These are phyloP conservation scores for Salmo trutta DNA, from an alignment of 2,797 vertebrate species.

Conservation along the genomic window DNA sequence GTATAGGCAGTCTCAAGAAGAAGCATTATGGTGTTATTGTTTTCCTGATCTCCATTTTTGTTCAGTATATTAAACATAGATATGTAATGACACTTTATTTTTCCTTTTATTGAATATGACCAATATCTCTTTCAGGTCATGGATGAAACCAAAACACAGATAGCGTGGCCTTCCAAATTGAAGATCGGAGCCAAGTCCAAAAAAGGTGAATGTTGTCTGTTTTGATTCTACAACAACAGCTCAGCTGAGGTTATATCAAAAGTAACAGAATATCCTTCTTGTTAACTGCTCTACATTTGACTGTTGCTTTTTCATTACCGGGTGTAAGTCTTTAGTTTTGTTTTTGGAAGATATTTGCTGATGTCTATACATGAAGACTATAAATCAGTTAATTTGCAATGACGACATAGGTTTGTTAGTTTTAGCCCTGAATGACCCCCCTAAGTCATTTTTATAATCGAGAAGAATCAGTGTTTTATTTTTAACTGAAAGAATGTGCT, in stretches of 20 bases:
- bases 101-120: conserved; percentile 6
- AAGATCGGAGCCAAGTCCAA: conserved; percentile 85
- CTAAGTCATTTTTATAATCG: conserved; percentile 31
- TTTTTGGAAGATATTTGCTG: conserved; percentile 1
- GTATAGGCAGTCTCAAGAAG: neutral
- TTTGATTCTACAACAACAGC: neutral
- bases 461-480: conserved; percentile 29
- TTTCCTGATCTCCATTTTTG: neutral
- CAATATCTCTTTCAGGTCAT: conserved; percentile 74
- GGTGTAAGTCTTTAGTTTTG: neutral
- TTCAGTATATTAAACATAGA: neutral
- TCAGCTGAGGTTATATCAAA: neutral
- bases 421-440: neutral
- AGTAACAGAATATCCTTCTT: too few species aligned
- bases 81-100: neutral
- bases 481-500: conserved; percentile 43
- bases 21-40: neutral
- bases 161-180: conserved; percentile 83
- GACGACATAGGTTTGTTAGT: conserved; percentile 2
- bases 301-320: neutral
- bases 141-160: conserved; percentile 83
- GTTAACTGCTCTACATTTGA: neutral
- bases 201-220: conserved; percentile 70
- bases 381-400: neutral
- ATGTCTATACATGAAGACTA: neutral